Evolutionary conservation across 1,140 invertebrate genomes (phyloP), one percentile per base, ranked within the genome.

Genomic region (Ephestia elutella): DNA sequence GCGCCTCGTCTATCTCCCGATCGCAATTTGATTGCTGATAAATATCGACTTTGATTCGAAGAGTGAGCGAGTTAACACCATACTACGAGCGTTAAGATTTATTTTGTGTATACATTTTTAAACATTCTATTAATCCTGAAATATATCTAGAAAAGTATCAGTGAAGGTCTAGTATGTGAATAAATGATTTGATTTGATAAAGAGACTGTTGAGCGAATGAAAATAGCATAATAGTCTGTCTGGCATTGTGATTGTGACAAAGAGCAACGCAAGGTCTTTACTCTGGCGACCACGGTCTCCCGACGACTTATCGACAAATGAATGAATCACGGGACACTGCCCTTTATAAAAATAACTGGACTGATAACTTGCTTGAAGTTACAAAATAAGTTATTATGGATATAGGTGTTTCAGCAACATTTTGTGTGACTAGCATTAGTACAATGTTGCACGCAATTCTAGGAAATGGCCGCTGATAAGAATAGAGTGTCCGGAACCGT

Each of bases 281-380:
- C 38, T 44, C 38, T 17, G 38, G 7, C n/a, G 32, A 9, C 1
- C 1, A 44, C n/a, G 38, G 38, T 44, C 38, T 44, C 38, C 38
- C 13, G 38, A 32, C 30, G 9, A 32, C 2, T 2, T 44, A 44
- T 44, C 15, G 38, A 44, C 38, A 15, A 15, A 7, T 44, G 38
- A 44, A 44, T 44, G 38, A 44, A 44, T 44, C 38, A 44, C 15
- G 38, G 38, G 38, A 44, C 38, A 44, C 38, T 44, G 38, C 38
- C 15, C 38, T 44, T 44, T 44, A 44, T 15, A 44, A 15, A 15
- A 15, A 44, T 44, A 44, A 44, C 38, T 17, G 13, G 5, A 10
- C 38, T 15, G 38, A 44, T 44, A 44, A 44, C 13, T 2, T n/a
- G n/a, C n/a, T n/a, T n/a, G n/a, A n/a, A 44, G 38, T 44, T 44